Conservation (phyloP, 2,888 invertebrate genomes). For the Sinotaia quadrata region DNA sequence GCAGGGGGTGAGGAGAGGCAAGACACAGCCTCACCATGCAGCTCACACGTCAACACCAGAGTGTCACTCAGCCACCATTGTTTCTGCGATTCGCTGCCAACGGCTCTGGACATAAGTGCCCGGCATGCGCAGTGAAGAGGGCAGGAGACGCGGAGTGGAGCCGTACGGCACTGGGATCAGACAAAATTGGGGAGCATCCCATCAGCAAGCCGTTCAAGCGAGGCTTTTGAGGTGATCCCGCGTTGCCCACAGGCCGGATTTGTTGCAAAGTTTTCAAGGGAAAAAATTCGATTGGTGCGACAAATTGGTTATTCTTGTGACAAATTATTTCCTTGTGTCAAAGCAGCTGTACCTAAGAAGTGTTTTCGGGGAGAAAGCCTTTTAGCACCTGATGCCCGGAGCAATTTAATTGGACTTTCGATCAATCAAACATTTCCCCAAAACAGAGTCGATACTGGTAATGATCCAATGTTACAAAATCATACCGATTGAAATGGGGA, state of each 20-base stretch:
- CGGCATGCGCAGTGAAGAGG: background rate
- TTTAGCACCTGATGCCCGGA: slow-evolving; percentile 18
- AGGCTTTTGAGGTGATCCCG: slow-evolving; percentile 21
- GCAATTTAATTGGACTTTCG: slow-evolving; percentile 11
- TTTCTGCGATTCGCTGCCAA: slow-evolving; percentile 10
- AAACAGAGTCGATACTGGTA: too few species aligned
- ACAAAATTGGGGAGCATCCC: slow-evolving; percentile 7
- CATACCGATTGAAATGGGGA: too few species aligned
- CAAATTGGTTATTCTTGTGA: slow-evolving; percentile 25
- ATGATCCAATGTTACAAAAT: too few species aligned
- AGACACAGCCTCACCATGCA: background rate
- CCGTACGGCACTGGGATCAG: background rate
- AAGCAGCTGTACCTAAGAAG: slow-evolving; percentile 18
- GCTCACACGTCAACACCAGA: background rate
- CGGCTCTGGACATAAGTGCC: background rate
- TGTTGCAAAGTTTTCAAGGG: slow-evolving; percentile 3
- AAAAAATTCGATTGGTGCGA: slow-evolving; percentile 18
- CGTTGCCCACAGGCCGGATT: slow-evolving; percentile 6
- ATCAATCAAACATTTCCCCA: slow-evolving; percentile 6
- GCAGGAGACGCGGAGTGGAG: background rate
- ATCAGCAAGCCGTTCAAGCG: slow-evolving; percentile 26
- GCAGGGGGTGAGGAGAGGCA: background rate
- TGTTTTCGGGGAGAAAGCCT: slow-evolving; percentile 10
- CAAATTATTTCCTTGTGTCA: slow-evolving; percentile 23
- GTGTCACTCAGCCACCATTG: slow-evolving; percentile 21